Percentiles rank a stretch among this genome's conserved stretches.
phyloP scores from a whole-genome alignment of 64 coral and sea anemone species.

The Montipora foliosa region DNA sequence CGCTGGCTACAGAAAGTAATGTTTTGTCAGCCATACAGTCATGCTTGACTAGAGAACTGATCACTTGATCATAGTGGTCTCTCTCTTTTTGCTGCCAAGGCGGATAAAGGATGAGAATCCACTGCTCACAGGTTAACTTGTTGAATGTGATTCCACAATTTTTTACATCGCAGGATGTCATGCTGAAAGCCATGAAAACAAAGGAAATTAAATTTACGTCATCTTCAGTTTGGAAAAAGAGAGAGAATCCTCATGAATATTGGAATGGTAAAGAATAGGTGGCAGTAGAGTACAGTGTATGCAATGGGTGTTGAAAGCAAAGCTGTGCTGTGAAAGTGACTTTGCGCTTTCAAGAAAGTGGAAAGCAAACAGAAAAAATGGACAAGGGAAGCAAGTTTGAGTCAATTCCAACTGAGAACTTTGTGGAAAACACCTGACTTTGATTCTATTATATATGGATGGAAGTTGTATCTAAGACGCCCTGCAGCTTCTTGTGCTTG shows the following conservation, averaged over 20 bases:
- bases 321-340: not conserved
- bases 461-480: no score
- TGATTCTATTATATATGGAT: not conserved
- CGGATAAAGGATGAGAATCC: no score
- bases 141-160: no score
- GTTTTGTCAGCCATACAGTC: no score
- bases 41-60: no score
- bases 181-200: slow-evolving; percentile 69
- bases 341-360: not conserved
- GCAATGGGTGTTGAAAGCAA: not conserved
- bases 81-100: no score
- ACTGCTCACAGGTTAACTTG: no score
- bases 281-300: not conserved
- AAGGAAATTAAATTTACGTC: slow-evolving; percentile 85
- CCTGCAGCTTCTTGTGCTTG: not conserved
- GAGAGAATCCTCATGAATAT: slow-evolving; percentile 85
- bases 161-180: slow-evolving; percentile 4
- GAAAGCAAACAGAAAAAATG: not conserved
- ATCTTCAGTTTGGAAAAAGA: slow-evolving; percentile 81
- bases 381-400: not conserved
- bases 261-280: slow-evolving; percentile 50
- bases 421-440: not conserved
- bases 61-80: no score
- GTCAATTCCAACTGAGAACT: not conserved
- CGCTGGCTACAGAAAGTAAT: no score